These are phyloP conservation scores for Synergus umbraculus DNA, from an alignment of 2,888 invertebrate genomes.

Conservation along the genomic window DNA sequence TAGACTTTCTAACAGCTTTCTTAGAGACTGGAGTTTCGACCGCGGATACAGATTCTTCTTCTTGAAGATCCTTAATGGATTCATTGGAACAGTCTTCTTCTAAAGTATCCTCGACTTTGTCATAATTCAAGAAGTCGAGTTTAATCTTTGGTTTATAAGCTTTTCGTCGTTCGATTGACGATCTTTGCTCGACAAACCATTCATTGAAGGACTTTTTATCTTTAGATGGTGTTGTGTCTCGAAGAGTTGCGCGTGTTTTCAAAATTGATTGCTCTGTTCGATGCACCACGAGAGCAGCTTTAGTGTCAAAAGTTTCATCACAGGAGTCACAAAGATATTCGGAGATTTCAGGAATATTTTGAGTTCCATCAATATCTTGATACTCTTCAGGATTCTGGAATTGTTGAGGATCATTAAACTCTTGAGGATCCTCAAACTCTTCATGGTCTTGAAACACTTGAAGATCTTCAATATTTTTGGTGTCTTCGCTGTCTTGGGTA, in stretches of 20 bases:
- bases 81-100: not conserved
- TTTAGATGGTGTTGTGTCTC: constrained; percentile 73
- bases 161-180: not conserved
- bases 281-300: constrained; percentile 58
- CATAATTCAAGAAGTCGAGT: not conserved
- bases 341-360: not conserved
- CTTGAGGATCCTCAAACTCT: not conserved
- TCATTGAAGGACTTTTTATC: not conserved
- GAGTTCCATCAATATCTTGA: not conserved
- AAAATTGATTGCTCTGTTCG: constrained; percentile 61
- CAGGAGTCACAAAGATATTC: constrained; percentile 60
- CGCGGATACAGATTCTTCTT: not conserved
- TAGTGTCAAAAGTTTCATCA: constrained; percentile 57
- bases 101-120: not conserved
- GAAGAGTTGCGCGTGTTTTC: constrained; percentile 53
- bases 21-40: not conserved
- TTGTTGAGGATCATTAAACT: not conserved
- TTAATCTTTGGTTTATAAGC: not conserved
- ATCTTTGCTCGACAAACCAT: not conserved
- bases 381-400: not conserved
- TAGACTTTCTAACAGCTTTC: not conserved
- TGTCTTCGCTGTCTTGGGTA: not conserved
- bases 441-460: not conserved
- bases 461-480: not conserved
- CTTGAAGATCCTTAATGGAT: not conserved